phyloP scores from a whole-genome alignment of 2,888 invertebrate species.

The Stenichneumon culpator region DNA sequence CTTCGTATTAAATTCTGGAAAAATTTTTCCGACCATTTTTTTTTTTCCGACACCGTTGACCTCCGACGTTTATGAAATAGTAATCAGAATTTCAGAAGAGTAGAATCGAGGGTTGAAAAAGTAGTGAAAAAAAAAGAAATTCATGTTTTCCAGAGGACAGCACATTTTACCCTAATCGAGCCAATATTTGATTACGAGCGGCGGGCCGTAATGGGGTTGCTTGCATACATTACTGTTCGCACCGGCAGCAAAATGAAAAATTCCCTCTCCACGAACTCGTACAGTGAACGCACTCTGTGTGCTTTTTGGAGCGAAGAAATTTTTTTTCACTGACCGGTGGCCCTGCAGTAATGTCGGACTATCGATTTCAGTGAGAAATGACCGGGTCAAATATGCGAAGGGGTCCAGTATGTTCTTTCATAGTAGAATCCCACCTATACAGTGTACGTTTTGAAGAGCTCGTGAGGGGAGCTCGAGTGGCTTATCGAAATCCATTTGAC shows the following conservation, averaged over 20 bases:
- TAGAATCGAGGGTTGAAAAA: no score
- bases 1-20: constrained; percentile 6
- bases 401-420: background rate
- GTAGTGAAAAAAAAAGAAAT: no score
- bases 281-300: background rate
- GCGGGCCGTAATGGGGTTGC: background rate
- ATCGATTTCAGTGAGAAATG: constrained; percentile 34
- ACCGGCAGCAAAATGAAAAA: constrained; percentile 22
- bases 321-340: constrained; percentile 4
- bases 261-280: background rate
- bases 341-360: background rate
- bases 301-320: background rate
- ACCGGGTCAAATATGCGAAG: constrained; percentile 23
- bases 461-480: constrained; percentile 23
- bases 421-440: constrained; percentile 2
- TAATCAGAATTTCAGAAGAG: background rate
- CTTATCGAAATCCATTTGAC: constrained; percentile 51
- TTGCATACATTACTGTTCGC: background rate
- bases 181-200: background rate
- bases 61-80: background rate
- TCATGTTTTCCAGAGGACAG: background rate
- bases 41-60: background rate
- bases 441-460: constrained; percentile 16
- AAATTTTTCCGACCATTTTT: background rate
- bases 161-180: constrained; percentile 1